Evolutionary conservation across 1,140 invertebrate genomes (phyloP).

Genomic region (Diploscapter pachys): DNA sequence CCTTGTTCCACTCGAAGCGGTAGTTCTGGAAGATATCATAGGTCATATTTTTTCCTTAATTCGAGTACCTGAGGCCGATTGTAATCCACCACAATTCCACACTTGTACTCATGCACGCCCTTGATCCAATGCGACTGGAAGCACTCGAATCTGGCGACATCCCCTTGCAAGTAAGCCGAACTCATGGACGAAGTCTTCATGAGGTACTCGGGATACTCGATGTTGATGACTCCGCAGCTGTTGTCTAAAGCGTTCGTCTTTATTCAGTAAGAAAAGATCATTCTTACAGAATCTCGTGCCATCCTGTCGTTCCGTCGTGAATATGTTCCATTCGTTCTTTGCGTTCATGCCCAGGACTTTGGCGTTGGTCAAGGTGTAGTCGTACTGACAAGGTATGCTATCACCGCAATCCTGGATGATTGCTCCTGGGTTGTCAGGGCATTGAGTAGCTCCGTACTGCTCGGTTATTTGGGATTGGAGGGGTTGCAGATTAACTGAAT

Average conservation of each 20-base stretch:
- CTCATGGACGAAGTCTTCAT: constrained; percentile 52
- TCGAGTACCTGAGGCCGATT: constrained; percentile 44
- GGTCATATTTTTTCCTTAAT: background rate
- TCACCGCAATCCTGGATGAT: constrained; percentile 54
- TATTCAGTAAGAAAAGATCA: background rate
- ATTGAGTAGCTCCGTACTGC: constrained; percentile 39
- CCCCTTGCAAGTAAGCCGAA: constrained; percentile 50
- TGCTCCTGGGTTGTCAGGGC: constrained; percentile 53
- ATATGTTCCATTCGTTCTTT: constrained; percentile 51
- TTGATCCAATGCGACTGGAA: constrained; percentile 59
- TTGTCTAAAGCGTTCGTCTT: constrained; percentile 45
- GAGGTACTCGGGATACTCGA: constrained; percentile 58
- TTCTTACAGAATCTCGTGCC: constrained; percentile 47
- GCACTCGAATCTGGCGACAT: constrained; percentile 56
- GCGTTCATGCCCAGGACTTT: constrained; percentile 47
- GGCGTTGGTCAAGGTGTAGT: constrained; percentile 51
- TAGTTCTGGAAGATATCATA: constrained; percentile 38
- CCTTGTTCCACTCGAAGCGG: constrained; percentile 59
- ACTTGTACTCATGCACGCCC: constrained; percentile 57
- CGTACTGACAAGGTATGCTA: constrained; percentile 51
- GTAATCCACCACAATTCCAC: constrained; percentile 55
- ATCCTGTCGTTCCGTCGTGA: constrained; percentile 47
- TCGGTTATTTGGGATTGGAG: constrained; percentile 41
- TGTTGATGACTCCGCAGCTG: constrained; percentile 59
- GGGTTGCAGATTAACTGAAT: constrained; percentile 53